A percentile compares a stretch with the other conserved stretches of the same genome.
Conservation (phyloP, 2,113 vertebrate species). For the Gymnorhina tibicen region DNA sequence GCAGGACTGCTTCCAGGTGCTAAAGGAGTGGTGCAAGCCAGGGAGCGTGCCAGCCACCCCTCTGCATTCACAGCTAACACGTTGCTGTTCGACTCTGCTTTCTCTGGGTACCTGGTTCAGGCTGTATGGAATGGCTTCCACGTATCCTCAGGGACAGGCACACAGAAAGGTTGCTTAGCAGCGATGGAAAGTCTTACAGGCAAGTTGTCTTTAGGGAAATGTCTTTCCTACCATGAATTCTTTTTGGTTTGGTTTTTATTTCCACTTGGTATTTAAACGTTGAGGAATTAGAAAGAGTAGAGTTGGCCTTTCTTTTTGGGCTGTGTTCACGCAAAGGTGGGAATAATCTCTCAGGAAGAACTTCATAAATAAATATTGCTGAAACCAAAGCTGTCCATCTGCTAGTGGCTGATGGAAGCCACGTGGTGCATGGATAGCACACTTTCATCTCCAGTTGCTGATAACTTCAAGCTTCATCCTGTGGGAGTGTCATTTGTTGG, state of each 20-base stretch:
- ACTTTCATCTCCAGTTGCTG: neutral
- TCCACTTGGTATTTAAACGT: neutral
- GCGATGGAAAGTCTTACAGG: neutral
- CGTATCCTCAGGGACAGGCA: neutral
- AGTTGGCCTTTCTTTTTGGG: neutral
- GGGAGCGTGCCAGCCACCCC: neutral
- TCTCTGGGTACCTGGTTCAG: neutral
- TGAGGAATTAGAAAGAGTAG: neutral
- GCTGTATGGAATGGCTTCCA: neutral
- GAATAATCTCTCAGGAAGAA: neutral
- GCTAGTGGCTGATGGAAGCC: neutral
- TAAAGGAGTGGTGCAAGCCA: neutral
- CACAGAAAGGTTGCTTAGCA: neutral
- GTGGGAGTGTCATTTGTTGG: neutral
- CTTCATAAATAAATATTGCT: neutral
- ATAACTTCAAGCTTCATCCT: neutral
- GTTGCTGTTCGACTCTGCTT: rapidly evolving
- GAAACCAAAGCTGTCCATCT: neutral
- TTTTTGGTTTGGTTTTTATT: neutral
- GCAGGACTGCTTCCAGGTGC: neutral
- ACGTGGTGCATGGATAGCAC: rapidly evolving
- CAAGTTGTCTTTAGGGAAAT: neutral
- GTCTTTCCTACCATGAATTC: neutral
- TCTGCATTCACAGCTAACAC: rapidly evolving
- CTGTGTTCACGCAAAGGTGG: neutral